phyloP scores from a whole-genome alignment of 1,140 invertebrate species.

The Fopius arisanus region DNA sequence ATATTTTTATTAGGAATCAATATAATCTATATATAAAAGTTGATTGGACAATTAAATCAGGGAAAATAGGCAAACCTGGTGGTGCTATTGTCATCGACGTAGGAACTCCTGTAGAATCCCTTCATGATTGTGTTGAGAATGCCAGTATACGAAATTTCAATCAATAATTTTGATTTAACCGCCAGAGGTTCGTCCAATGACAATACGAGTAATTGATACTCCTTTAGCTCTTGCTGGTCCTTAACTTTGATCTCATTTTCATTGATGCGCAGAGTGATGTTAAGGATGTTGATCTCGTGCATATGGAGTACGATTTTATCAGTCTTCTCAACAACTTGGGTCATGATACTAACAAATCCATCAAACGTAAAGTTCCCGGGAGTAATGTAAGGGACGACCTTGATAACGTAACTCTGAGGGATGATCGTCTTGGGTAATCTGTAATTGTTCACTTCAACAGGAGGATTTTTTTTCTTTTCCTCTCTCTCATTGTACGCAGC shows the following conservation, averaged over 20 bases:
- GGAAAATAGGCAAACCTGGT: slow-evolving; percentile 47
- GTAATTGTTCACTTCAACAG: slow-evolving; percentile 24
- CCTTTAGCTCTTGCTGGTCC: neutral
- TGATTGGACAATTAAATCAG: too few relatives aligned
- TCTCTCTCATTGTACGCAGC: slow-evolving; percentile 11
- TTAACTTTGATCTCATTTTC: neutral
- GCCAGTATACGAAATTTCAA: slow-evolving; percentile 66
- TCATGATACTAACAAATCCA: slow-evolving; percentile 59
- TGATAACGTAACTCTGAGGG: slow-evolving; percentile 39
- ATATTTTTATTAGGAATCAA: too few relatives aligned
- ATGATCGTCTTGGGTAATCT: slow-evolving; percentile 40
- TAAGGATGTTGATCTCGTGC: slow-evolving; percentile 48
- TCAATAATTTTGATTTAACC: slow-evolving; percentile 48
- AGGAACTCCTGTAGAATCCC: slow-evolving; percentile 85
- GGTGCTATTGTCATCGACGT: slow-evolving; percentile 62
- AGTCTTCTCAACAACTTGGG: slow-evolving; percentile 57
- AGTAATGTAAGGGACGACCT: slow-evolving; percentile 21
- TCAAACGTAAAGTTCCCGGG: slow-evolving; percentile 62
- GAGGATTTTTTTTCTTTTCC: neutral
- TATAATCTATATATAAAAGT: too few relatives aligned
- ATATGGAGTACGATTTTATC: slow-evolving; percentile 67
- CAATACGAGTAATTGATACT: slow-evolving; percentile 45
- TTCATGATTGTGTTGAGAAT: slow-evolving; percentile 68
- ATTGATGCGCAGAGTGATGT: slow-evolving; percentile 28
- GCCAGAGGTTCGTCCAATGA: slow-evolving; percentile 49